Base-by-base conservation (phyloP, 2,113 vertebrate species). In the Saccopteryx leptura region DNA sequence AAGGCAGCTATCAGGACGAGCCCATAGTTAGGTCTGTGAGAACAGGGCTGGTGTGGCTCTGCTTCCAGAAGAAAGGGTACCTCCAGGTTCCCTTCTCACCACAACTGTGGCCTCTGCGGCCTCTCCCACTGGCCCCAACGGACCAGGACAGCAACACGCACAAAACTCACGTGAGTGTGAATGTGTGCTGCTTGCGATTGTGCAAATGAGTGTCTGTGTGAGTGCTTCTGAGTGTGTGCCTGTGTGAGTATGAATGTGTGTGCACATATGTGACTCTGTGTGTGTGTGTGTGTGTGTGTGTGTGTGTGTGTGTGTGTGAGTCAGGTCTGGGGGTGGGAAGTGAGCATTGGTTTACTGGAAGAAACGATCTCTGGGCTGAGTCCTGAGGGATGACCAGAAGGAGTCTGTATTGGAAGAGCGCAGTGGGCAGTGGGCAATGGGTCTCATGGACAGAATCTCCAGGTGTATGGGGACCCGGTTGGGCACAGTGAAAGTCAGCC, bases 401-500 rank as follows among this genome's bases (percentile, higher is more conserved):
- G n/a, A 4, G 15, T 7, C 4, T 24, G 6, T 9, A 5, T 2
- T 39, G 4, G 26, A 15, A 48, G 56, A 26, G n/a, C 56, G 56
- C 0, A 10, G 33, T 14, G 52, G 60, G 52, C 13, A 7, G 21
- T 2, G 72, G 31, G 19, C 5, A 14, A 31, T 3, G 4, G 60
- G 80, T 1, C 12, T 8, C 1, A 7, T 31, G 39, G 48, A 11
- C 48, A 48, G 48, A 17, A 10, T 31, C 1, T 9, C 17, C 0
- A 18, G 50, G 17, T 1, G 3, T 18, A 2, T 0, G 1, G 39
- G 33, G 12, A 9, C 31, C 23, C 4, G 21, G 46, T 21, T 6
- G 26, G 17, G 75, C 68, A 54, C 21, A n/a, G 33, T 4, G 9
- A 23, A 56, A 74, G 7, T 11, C 2, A 11, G 48, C 1, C 2